Base-by-base conservation (phyloP, 2,113 vertebrate species). In the Sakesphorus luctuosus region DNA sequence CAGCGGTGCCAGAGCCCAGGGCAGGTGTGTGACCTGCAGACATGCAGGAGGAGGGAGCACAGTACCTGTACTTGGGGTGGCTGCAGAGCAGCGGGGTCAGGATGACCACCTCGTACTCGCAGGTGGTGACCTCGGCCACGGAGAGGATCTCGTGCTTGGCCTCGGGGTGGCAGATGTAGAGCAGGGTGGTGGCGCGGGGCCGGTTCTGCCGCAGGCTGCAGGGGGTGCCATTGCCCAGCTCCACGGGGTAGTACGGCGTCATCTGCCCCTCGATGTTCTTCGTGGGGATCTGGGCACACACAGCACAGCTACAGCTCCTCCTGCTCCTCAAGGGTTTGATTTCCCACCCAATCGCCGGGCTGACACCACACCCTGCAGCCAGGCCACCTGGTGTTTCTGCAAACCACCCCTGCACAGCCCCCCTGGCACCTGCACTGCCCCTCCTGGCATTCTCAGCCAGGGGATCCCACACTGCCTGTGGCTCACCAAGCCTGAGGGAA, bases 231-330 rank as follows among this genome's bases (percentile, higher is more conserved):
- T 99, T 99, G 56, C 98, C 98, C 99, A 99, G 99, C 82, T 98
- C 98, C 87, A 99, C 62, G 0, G 99, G 98, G 80, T 98, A 99
- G 98, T 99, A 99, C 3, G 99, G 98, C 2, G 99, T 99, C 98
- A 99, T 98, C 97, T 99, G 99, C 89, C 99, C 99, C 96, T 99
- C 99, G 7, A 99, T 99, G 72, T 99, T 99, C 96, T 99, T 99
- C 40, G 98, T 97, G 63, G 98, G 98, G 94, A 98, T 98, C 98
- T 98, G 79, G 49, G 28, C 96, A 86, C 92, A 93, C 93, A 95
- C 76, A 92, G 35, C n/a, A 71, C 49, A 58, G 65, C 18, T 84
- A 55, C 29, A 87, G 46, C 40, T 92, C 40, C 35, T 50, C 16
- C 7, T 4, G 44, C 28, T 59, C 19, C 29, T 43, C 40, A 14